Conservation (phyloP, 2,888 invertebrate genomes). For the Megalurothrips usitatus region DNA sequence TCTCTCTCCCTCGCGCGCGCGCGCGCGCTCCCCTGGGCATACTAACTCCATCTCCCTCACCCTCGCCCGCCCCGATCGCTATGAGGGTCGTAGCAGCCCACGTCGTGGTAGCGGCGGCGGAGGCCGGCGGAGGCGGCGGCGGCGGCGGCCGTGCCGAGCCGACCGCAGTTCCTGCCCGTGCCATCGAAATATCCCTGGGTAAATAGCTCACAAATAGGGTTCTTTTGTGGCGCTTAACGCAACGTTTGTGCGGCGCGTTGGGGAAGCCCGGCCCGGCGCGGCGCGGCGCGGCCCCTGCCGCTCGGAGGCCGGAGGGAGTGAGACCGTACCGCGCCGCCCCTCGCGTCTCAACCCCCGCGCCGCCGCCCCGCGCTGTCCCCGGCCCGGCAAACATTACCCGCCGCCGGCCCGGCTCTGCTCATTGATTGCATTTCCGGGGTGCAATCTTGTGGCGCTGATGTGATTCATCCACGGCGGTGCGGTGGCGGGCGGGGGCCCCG, state of each 20-base stretch:
- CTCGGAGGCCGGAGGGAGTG: not conserved
- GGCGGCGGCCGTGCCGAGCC: not conserved
- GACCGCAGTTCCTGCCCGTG: not conserved
- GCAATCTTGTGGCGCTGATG: slow-evolving; percentile 15
- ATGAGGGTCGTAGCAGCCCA: not conserved
- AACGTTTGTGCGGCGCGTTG: not conserved
- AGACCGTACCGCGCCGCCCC: not conserved
- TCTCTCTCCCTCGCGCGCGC: too few relatives aligned
- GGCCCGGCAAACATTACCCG: slow-evolving; percentile 1
- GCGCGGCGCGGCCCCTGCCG: not conserved
- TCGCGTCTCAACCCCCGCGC: not conserved
- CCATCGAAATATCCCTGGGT: slow-evolving; percentile 21
- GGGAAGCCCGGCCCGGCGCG: not conserved
- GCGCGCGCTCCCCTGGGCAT: not conserved
- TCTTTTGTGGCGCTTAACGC: slow-evolving; percentile 24
- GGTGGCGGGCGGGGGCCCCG: too few relatives aligned
- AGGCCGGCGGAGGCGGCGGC: not conserved
- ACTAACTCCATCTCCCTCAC: not conserved
- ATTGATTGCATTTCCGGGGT: slow-evolving; percentile 14
- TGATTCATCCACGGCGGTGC: not conserved
- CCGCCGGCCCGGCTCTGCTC: not conserved
- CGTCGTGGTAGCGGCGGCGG: not conserved
- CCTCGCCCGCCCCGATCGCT: not conserved
- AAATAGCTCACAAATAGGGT: slow-evolving; percentile 21
- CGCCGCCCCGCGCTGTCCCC: not conserved